phyloP scores from a whole-genome alignment of 2,113 vertebrate species.

The Ia io region DNA sequence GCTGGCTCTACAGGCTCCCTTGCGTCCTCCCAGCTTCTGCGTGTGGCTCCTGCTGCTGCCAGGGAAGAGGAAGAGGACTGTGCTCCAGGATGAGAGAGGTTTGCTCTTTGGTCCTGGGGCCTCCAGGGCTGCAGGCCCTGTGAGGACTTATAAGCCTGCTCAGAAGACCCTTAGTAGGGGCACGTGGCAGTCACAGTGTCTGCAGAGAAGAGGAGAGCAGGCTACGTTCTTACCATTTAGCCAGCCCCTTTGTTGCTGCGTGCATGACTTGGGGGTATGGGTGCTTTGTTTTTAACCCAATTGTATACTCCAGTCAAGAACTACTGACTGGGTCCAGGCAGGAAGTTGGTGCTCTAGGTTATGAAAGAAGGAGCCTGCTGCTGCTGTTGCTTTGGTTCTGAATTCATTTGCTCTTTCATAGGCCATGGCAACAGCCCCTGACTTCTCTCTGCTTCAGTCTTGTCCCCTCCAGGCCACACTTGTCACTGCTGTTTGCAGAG shows the following conservation, averaged over 20 bases:
- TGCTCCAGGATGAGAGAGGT: accelerated
- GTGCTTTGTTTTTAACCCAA: neutral
- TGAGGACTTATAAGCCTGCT: neutral
- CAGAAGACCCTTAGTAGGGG: neutral
- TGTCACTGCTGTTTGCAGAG: neutral
- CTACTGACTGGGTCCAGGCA: neutral
- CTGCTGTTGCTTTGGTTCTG: neutral
- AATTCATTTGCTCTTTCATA: neutral
- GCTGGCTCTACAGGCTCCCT: neutral
- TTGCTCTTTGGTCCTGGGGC: neutral
- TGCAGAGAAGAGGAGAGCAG: neutral
- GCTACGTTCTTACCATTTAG: neutral
- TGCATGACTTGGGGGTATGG: accelerated
- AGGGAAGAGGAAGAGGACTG: neutral
- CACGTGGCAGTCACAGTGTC: neutral
- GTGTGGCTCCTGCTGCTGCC: no score
- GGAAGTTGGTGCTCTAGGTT: neutral
- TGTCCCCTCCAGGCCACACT: neutral
- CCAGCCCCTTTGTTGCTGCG: no score
- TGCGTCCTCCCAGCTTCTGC: neutral
- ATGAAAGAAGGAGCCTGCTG: neutral
- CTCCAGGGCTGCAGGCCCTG: accelerated
- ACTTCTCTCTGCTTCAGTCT: neutral
- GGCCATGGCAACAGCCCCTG: neutral
- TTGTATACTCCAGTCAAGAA: neutral